These are phyloP conservation scores for Columba livia DNA, from an alignment of 2,113 vertebrate species.

Conservation along the genomic window DNA sequence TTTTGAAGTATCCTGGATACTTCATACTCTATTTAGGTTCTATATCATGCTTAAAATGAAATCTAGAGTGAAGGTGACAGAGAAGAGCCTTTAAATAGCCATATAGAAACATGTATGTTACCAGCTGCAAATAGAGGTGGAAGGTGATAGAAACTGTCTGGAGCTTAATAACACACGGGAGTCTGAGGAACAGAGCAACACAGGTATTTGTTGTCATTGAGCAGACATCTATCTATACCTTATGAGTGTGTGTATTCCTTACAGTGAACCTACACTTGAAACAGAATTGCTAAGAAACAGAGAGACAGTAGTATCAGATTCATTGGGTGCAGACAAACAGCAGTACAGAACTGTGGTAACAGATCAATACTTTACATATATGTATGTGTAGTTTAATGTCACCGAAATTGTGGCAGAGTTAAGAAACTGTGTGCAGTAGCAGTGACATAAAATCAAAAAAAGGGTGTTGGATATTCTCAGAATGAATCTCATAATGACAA, in stretches of 20 bases:
- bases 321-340: background rate
- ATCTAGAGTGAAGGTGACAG: background rate
- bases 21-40: background rate
- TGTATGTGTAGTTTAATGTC: background rate
- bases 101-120: background rate
- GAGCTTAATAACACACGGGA: background rate
- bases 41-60: background rate
- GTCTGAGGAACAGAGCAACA: background rate
- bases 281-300: background rate
- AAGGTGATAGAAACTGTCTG: background rate
- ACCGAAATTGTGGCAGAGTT: background rate
- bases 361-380: accelerated
- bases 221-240: background rate
- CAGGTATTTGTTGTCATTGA: background rate
- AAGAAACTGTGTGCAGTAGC: background rate
- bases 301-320: background rate
- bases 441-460: background rate
- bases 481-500: background rate
- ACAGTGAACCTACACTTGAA: background rate
- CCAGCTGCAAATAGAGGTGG: background rate
- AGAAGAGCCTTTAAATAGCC: background rate
- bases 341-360: background rate
- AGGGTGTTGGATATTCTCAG: background rate
- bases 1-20: background rate
- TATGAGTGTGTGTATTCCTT: background rate